Percentiles rank a stretch among this genome's conserved stretches.
Evolutionary conservation across 2,888 invertebrate genomes (phyloP).

Genomic region (Odiellus spinosus): DNA sequence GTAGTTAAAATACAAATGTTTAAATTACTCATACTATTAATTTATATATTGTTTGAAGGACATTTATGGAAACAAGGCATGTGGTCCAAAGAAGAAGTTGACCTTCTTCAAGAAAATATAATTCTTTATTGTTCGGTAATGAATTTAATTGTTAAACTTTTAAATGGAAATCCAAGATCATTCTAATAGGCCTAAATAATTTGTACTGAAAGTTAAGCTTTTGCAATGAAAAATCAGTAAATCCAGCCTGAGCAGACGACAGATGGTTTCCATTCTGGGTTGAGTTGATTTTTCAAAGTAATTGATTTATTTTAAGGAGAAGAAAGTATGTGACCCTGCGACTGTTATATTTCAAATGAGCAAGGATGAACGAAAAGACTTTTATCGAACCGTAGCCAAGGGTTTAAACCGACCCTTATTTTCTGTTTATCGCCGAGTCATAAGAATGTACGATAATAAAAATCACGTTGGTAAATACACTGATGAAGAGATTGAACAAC

Average conservation of each 20-base stretch:
- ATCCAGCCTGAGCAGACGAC: too few species aligned
- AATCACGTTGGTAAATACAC: constrained; percentile 36
- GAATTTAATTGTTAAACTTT: constrained; percentile 1
- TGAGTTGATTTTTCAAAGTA: too few species aligned
- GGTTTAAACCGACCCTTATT: constrained; percentile 34
- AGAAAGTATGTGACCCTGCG: constrained; percentile 29
- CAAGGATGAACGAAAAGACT: constrained; percentile 35
- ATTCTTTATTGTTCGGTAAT: constrained; percentile 30
- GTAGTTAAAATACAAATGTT: background rate
- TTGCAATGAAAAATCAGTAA: too few species aligned
- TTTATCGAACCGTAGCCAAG: constrained; percentile 32
- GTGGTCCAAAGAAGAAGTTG: constrained; percentile 34
- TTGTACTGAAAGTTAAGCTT: too few species aligned
- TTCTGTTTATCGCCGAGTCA: constrained; percentile 33
- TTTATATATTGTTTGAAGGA: constrained; percentile 21
- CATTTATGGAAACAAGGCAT: constrained; percentile 34
- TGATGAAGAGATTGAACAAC: constrained; percentile 30
- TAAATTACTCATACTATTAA: too few species aligned
- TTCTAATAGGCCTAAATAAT: too few species aligned
- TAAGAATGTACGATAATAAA: constrained; percentile 36
- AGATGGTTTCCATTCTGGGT: too few species aligned
- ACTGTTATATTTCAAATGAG: constrained; percentile 34
- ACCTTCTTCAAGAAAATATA: constrained; percentile 31
- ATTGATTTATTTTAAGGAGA: constrained; percentile 23
- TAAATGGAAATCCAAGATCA: too few species aligned